phyloP scores from a whole-genome alignment of 1,140 invertebrate species.

The Drosophila tristis region DNA sequence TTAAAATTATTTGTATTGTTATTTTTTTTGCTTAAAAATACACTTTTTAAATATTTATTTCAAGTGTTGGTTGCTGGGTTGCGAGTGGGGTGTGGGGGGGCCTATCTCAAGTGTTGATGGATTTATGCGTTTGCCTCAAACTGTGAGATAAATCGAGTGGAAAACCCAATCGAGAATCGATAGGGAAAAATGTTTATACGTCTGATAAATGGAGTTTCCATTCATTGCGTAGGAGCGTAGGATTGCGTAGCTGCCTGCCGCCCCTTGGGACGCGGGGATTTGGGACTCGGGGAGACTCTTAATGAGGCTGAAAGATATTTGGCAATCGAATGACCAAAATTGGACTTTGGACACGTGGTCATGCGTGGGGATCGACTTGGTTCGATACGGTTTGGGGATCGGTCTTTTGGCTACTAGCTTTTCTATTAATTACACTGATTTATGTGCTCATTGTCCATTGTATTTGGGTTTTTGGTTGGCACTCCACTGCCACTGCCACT shows the following conservation, averaged over 20 bases:
- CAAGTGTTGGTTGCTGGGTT: constrained; percentile 18
- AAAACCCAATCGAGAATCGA: constrained; percentile 53
- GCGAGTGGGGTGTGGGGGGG: too few relatives aligned
- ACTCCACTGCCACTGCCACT: constrained; percentile 12
- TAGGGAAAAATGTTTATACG: constrained; percentile 63
- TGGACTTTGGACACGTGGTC: constrained; percentile 26
- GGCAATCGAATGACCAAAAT: constrained; percentile 46
- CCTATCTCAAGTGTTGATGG: constrained; percentile 51
- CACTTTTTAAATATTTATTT: constrained; percentile 80
- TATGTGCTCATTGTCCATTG: constrained; percentile 83
- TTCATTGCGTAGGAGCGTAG: constrained; percentile 5
- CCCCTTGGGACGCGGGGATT: neutral
- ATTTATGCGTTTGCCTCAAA: constrained; percentile 84
- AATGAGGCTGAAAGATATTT: constrained; percentile 40
- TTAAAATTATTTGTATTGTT: constrained; percentile 48
- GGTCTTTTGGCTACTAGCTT: constrained; percentile 63
- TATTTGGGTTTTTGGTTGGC: constrained; percentile 36
- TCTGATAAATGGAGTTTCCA: constrained; percentile 46
- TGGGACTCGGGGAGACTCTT: constrained; percentile 5
- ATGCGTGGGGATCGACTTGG: constrained; percentile 40
- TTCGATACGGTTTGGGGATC: constrained; percentile 8
- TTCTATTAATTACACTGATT: constrained; percentile 83
- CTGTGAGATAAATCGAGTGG: constrained; percentile 80
- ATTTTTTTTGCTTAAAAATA: constrained; percentile 48
- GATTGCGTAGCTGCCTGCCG: neutral